Evolutionary conservation across 2,113 vertebrate species (phyloP).

Genomic region (Miniopterus natalensis): DNA sequence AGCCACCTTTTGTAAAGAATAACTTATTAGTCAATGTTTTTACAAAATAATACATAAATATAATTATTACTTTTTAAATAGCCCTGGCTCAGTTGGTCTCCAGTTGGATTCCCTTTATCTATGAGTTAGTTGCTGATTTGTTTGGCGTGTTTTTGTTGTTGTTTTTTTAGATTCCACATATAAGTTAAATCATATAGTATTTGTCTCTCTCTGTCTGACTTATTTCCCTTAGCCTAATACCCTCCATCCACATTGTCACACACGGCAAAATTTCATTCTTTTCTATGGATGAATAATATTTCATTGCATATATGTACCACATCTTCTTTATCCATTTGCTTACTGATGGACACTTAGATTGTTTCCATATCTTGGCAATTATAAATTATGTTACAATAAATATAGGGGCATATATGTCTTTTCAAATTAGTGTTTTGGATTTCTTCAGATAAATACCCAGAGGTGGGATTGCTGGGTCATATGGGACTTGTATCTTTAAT

Average conservation of each 20-base stretch:
- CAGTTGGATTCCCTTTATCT: not conserved
- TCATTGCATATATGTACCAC: not conserved
- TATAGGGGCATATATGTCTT: not conserved
- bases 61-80: too few species aligned
- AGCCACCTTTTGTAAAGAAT: not conserved
- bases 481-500: not conserved
- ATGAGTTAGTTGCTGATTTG: not conserved
- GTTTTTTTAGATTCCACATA: not conserved
- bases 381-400: not conserved
- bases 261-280: not conserved
- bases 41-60: not conserved
- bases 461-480: not conserved
- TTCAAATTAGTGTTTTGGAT: not conserved
- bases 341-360: not conserved
- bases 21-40: not conserved
- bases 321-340: not conserved
- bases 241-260: not conserved
- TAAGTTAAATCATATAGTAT: not conserved
- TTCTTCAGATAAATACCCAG: not conserved
- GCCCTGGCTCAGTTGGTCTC: too few species aligned
- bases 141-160: not conserved
- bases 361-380: not conserved
- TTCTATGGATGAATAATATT: not conserved
- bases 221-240: not conserved
- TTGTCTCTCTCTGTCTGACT: not conserved